These are phyloP conservation scores for Synergus laeviventris DNA, from an alignment of 2,888 invertebrate species.

Conservation along the genomic window DNA sequence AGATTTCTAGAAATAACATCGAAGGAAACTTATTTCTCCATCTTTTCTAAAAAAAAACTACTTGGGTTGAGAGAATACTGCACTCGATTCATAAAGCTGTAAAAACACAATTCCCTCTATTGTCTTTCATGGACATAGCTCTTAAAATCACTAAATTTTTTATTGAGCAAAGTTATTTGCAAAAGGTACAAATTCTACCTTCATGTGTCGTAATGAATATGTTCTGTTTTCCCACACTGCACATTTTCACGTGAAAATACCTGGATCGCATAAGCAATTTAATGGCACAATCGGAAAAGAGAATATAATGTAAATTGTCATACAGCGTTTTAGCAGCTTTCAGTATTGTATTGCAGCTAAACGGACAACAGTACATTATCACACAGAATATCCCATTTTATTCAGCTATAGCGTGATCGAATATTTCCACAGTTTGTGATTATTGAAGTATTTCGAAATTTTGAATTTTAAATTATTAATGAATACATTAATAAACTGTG, in stretches of 20 bases:
- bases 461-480: too few relatives aligned
- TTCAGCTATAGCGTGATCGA: slow-evolving; percentile 53
- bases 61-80: neutral
- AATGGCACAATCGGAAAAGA: slow-evolving; percentile 24
- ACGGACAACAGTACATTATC: slow-evolving; percentile 57
- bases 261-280: neutral
- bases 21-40: neutral
- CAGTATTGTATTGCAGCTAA: slow-evolving; percentile 55
- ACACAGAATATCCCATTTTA: slow-evolving; percentile 41
- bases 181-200: neutral
- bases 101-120: neutral
- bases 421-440: neutral
- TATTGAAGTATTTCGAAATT: too few relatives aligned
- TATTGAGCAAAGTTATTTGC: neutral
- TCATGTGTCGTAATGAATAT: neutral
- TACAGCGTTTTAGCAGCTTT: slow-evolving; percentile 40
- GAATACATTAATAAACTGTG: too few relatives aligned
- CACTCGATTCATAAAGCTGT: neutral
- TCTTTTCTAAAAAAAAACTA: neutral
- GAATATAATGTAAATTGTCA: slow-evolving; percentile 45
- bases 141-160: neutral
- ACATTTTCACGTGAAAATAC: neutral
- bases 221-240: neutral
- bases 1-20: neutral
- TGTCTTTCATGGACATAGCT: neutral